These are phyloP conservation scores for Lumbricus terrestris DNA, from an alignment of 2,888 invertebrate genomes.

Conservation along the genomic window DNA sequence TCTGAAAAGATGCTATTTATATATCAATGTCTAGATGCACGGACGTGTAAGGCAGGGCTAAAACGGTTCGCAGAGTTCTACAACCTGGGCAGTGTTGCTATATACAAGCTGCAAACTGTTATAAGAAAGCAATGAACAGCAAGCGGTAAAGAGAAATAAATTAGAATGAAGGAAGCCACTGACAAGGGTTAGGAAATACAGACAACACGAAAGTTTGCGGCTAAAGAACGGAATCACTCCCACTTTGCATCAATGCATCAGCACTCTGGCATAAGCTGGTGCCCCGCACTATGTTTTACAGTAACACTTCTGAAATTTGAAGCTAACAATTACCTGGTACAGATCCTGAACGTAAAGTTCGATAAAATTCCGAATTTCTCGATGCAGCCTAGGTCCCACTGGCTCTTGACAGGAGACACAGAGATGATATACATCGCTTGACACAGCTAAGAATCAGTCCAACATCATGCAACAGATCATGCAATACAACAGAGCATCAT, in stretches of 20 bases:
- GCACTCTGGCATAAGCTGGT: too few species aligned
- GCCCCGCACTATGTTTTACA: too few species aligned
- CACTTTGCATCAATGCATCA: too few species aligned
- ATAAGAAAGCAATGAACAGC: not conserved
- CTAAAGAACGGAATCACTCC: too few species aligned
- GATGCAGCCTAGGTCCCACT: not conserved
- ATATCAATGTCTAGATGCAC: not conserved
- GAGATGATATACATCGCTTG: not conserved
- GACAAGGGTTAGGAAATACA: not conserved
- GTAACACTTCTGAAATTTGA: not conserved
- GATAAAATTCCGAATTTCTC: not conserved
- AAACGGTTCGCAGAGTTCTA: not conserved
- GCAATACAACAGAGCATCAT: too few species aligned
- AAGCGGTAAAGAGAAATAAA: not conserved
- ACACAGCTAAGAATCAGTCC: not conserved
- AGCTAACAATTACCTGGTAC: not conserved
- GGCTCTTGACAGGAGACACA: not conserved
- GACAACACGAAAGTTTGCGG: not conserved
- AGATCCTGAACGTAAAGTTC: not conserved
- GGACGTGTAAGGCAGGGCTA: not conserved
- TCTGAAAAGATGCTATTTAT: not conserved
- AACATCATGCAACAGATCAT: not conserved
- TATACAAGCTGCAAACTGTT: not conserved
- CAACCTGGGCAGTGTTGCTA: not conserved
- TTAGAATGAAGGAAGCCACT: not conserved